A percentile compares a stretch with the other conserved stretches of the same genome.
phyloP scores from a whole-genome alignment of 2,113 vertebrate genomes.

The Gobio gobio region DNA sequence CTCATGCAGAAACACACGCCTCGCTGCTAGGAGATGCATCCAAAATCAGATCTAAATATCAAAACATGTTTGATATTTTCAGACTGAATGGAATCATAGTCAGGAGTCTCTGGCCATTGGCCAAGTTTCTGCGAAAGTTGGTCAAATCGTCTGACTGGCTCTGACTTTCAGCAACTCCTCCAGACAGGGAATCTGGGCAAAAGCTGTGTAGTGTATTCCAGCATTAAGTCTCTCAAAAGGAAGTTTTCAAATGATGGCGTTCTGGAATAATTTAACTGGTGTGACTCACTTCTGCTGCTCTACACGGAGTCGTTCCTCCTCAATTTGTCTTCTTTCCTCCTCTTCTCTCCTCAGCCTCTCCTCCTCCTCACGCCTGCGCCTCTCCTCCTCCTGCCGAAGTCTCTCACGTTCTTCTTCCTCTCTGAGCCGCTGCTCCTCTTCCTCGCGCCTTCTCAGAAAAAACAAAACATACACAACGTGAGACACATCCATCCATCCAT shows the following conservation, averaged over 20 bases:
- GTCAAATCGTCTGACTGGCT: too few relatives aligned
- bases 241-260: background rate
- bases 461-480: background rate
- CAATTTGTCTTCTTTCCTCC: constrained; percentile 86
- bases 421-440: constrained; percentile 85
- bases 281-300: constrained; percentile 94
- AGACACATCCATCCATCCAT: background rate
- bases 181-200: background rate
- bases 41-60: background rate
- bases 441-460: constrained; percentile 82
- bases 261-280: background rate
- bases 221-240: background rate
- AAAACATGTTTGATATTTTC: background rate
- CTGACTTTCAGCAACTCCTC: background rate
- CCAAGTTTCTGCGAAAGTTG: too few relatives aligned
- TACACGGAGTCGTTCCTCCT: constrained; percentile 90
- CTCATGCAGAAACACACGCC: background rate
- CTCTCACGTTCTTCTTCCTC: constrained; percentile 92
- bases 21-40: background rate
- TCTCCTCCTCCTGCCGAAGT: constrained; percentile 89
- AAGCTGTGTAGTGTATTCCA: background rate
- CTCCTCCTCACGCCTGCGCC: constrained; percentile 84
- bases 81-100: background rate
- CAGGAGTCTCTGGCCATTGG: background rate
- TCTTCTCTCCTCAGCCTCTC: constrained; percentile 87